These are phyloP conservation scores for Phoeniculus purpureus DNA, from an alignment of 2,797 vertebrate genomes.

Conservation along the genomic window DNA sequence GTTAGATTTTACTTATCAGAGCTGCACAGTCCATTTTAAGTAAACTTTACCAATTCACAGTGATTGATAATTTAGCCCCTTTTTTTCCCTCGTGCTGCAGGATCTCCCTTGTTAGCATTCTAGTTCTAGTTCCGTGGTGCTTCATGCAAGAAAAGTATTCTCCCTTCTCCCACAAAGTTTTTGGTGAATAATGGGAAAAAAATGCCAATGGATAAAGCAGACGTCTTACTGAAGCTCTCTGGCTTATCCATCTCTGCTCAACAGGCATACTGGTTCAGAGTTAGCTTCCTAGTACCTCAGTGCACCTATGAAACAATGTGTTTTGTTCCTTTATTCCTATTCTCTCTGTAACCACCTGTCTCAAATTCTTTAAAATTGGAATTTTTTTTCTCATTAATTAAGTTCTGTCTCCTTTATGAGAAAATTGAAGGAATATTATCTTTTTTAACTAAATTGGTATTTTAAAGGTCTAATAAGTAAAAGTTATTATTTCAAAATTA, in stretches of 20 bases:
- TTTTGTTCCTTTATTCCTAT: not conserved
- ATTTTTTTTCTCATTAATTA: constrained; percentile 51
- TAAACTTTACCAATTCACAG: not conserved
- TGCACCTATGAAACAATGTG: not conserved
- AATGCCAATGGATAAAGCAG: not conserved
- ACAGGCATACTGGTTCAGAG: not conserved
- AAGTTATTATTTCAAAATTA: constrained; percentile 68
- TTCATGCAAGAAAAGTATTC: not conserved
- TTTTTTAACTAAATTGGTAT: constrained; percentile 62
- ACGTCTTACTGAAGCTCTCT: not conserved
- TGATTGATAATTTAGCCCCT: not conserved
- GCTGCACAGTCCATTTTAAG: not conserved
- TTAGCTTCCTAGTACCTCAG: not conserved
- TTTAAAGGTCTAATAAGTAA: constrained; percentile 67
- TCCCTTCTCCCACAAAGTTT: not conserved
- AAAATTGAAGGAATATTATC: constrained; percentile 65
- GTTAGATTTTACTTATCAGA: not conserved
- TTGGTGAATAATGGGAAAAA: not conserved
- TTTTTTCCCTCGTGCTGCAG: not conserved
- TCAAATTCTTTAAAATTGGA: constrained; percentile 42
- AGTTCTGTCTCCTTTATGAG: constrained; percentile 63
- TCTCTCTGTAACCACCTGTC: constrained; percentile 22
- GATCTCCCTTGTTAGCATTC: not conserved
- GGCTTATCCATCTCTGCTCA: not conserved
- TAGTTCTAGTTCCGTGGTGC: not conserved